Evolutionary conservation across 2,888 invertebrate genomes (phyloP), one percentile per base, ranked within the genome.

Genomic region (Galerucella calmariensis): DNA sequence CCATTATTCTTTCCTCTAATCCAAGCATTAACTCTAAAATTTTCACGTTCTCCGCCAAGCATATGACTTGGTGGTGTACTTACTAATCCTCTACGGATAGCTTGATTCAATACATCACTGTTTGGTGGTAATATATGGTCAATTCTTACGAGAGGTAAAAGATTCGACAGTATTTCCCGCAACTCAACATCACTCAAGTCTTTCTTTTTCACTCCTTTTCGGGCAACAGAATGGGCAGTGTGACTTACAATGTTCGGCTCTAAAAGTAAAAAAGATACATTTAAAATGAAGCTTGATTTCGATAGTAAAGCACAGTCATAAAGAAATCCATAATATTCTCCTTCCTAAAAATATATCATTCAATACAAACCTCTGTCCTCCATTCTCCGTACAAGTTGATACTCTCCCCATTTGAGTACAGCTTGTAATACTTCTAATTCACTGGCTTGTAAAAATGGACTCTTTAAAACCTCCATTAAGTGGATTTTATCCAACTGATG

Each of bases 191-290:
- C 97, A 82, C 94, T 95, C 77, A 93, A 88, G 85, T 96, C 96
- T 74, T 93, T 91, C 84, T 92, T 94, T 86, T 93, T 94, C 2
- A 94, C 92, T 14, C 95, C 96, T 86, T 96, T 95, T 61, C 96
- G 91, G 14, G 95, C 92, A 75, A 95, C 96, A 53, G 95, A 95
- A 88, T 97, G 97, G n/a, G 96, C 95, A 10, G 97, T 97, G 87
- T 97, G 95, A 87, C 94, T 95, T 79, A 97, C 90, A 70, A 97
- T 88, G 89, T 96, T 97, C 41, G 97, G 97, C 85, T 97, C 97
- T 92, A 88, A 63, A 86, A 85, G 78, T 51, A 73, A 73, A 72
- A 67, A 58, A 72, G 5, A 58, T 63, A 8, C 20, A n/a, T 8
- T 56, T 58, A 56, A n/a, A 67, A 48, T 46, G 51, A 72, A 41